phyloP scores from a whole-genome alignment of 2,888 invertebrate genomes.

The Synergus itoensis region DNA sequence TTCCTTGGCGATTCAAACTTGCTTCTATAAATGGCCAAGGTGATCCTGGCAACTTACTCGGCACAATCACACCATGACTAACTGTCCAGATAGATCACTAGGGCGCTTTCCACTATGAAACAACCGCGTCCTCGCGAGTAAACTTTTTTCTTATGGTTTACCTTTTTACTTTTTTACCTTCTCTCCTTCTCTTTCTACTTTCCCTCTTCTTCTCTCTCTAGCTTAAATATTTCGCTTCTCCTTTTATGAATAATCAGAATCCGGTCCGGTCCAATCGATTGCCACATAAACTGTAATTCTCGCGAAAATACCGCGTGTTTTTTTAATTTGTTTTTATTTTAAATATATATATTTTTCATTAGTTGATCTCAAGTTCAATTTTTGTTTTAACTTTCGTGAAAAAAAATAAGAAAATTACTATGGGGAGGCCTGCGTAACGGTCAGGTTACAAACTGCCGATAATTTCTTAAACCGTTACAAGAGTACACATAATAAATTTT shows the following conservation, averaged over 20 bases:
- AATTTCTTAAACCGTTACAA: not conserved
- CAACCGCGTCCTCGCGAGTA: slow-evolving; percentile 15
- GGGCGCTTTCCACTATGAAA: slow-evolving; percentile 56
- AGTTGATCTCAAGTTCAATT: not conserved
- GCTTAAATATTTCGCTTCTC: not conserved
- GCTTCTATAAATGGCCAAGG: slow-evolving; percentile 51
- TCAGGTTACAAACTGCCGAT: not conserved
- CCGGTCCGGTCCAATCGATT: not conserved
- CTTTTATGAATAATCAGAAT: not conserved
- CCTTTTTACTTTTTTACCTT: not conserved
- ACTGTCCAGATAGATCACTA: slow-evolving; percentile 57
- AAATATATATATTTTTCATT: too few relatives aligned
- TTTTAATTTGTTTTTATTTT: too few relatives aligned
- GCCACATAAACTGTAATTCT: not conserved
- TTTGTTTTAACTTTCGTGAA: not conserved
- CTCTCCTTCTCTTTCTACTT: too few relatives aligned
- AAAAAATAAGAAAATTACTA: not conserved
- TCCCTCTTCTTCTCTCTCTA: not conserved
- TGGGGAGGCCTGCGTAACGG: not conserved
- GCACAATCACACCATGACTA: slow-evolving; percentile 44
- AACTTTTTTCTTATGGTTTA: not conserved
- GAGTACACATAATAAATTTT: not conserved
- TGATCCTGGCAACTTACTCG: slow-evolving; percentile 47
- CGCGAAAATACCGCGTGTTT: too few relatives aligned
- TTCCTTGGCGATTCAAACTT: slow-evolving; percentile 37